Base-by-base conservation (phyloP, 2,113 vertebrate species). In the Lota lota region DNA sequence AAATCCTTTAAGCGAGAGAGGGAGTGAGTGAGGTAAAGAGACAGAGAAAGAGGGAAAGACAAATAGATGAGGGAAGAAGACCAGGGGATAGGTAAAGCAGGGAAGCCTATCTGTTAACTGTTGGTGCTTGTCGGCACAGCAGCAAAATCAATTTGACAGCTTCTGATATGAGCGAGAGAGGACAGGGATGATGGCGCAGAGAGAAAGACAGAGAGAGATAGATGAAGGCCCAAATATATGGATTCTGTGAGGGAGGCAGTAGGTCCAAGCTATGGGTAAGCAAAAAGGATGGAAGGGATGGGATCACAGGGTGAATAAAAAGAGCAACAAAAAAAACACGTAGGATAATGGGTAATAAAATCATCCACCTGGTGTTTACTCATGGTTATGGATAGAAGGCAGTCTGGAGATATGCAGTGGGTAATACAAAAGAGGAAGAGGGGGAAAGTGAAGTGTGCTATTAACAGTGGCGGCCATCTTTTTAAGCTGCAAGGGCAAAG, bases 141-240 rank as follows among this genome's bases (percentile, higher is more conserved):
- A 28, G 77, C 78, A 79, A 87, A 90, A 88, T 91, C 88, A 90
- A 89, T 90, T 86, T 88, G 84, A 87, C 84, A 85, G 85, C 81
- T 80, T 76, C 77, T 79, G 80, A 82, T 78, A 66, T 76, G 84
- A 88, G 83, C 83, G 81, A 51, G 54, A 77, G 68, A 80, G 75
- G 77, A 59, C 72, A 68, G 70, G 65, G 71, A 79, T 78, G 85
- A 87, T 78, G 70, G 80, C 85, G 72, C 62, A 76, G 79, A 73
- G 73, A 71, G 56, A 40, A 14, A 53, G 51, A 53, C 51, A 56
- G 50, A 67, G 72, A 7, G 69, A 59, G 33, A 76, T 69, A 66
- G 61, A 36, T 57, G 79, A 71, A 77, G 74, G 81, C 68, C 59
- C 72, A 73, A 68, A 63, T 67, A 76, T 68, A 73, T 67, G 67